A percentile compares a stretch with the other conserved stretches of the same genome.
Evolutionary conservation across 2,888 invertebrate genomes (phyloP).

Genomic region (Hypena proboscidalis): DNA sequence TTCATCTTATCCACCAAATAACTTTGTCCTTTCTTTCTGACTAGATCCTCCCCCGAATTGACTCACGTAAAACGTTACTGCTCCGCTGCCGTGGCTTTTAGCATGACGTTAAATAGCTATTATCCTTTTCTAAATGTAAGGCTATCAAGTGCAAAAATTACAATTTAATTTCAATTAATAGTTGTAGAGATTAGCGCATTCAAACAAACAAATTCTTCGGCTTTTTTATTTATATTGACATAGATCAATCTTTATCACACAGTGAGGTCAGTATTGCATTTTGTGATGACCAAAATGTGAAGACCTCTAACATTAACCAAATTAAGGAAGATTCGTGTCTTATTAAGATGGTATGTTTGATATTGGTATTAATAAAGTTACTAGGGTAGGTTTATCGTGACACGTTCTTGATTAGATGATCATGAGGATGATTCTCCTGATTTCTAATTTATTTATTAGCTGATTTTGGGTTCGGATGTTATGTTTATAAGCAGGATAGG

Average conservation of each 20-base stretch:
- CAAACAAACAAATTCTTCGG: no score
- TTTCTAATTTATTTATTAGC: slow-evolving; percentile 18
- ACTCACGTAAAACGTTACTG: no score
- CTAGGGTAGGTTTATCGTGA: slow-evolving; percentile 28
- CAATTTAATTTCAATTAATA: no score
- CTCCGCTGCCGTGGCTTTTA: no score
- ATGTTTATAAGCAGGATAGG: no score
- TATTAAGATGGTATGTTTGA: background rate
- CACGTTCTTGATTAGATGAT: slow-evolving; percentile 37
- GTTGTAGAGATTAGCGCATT: no score
- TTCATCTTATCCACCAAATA: slow-evolving; percentile 7
- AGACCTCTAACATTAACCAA: background rate
- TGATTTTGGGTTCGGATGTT: background rate
- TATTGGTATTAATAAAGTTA: slow-evolving; percentile 31
- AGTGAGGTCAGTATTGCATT: background rate
- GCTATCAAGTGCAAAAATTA: no score
- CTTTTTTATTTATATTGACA: no score
- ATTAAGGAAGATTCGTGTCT: background rate
- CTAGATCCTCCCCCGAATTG: no score
- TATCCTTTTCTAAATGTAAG: no score
- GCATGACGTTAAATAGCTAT: no score
- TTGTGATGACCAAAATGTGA: background rate
- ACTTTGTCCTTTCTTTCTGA: background rate
- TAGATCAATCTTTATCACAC: background rate
- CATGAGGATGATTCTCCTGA: slow-evolving; percentile 20